Evolutionary conservation across 1,140 invertebrate species (phyloP), one percentile per base, ranked within the genome.

Genomic region (Euglossa dilemma): DNA sequence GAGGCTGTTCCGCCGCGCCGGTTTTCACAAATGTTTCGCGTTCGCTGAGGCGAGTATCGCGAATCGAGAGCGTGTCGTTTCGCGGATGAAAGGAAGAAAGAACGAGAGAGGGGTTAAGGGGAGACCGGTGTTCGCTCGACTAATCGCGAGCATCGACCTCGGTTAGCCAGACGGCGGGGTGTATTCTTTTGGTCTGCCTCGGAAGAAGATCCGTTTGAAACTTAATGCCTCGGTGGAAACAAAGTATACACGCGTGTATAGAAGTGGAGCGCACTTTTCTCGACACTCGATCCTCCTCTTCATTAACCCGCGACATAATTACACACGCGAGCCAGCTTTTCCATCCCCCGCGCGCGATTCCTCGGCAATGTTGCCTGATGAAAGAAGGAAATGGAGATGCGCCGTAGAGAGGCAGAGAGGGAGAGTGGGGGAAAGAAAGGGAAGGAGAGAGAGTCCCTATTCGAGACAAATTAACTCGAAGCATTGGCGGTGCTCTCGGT

Each of bases 31-130:
- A 36, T 36, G 1, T 36, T 36, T 36, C 36, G 4, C 36, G 1
- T 36, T 36, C 36, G 4, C 36, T 4, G 36, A 36, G n/a, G n/a
- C 36, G 4, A 36, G 4, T 36, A 36, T 36, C 36, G 36, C 36
- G 36, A 36, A 36, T 36, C 36, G 36, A 36, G 36, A 36, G 36
- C 4, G 36, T 36, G 36, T 36, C 23, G 0, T 61, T 25, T 61
- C n/a, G 0, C 5, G 0, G 6, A 59, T 12, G 14, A 59, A n/a
- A 59, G 12, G 2, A 59, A 14, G 11, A n/a, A n/a, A 11, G 3
- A 23, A 9, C 6, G n/a, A 6, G 2, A 25, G 0, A 0, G 2
- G 6, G 25, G n/a, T n/a, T 2, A 0, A 6, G 7, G 0, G 36
- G 12, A 0, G 36, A 11, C 6, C 20, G 4, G 63, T 66, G 63